Base-by-base conservation (phyloP, 2,888 invertebrate species). In the Busseola fusca region DNA sequence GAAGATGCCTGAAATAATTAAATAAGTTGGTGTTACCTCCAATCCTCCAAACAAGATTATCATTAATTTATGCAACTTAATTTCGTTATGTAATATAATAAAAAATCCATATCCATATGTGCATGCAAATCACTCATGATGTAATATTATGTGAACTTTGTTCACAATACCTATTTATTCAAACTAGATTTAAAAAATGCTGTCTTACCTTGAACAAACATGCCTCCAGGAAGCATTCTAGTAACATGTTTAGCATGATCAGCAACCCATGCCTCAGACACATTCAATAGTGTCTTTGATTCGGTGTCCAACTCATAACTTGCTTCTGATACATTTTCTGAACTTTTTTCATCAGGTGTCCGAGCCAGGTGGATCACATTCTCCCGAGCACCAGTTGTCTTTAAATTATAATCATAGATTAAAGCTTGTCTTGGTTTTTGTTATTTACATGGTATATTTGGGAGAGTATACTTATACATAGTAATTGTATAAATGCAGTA, bases 161-260 rank as follows among this genome's bases (percentile, higher is more conserved):
- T 59, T 52, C 14, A 42, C 48, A 5, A 57, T 34, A n/a, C n/a
- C n/a, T 50, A 10, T 65, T 59, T 42, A 78, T 56, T 54, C 3
- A 52, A 65, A 50, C 45, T 2, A 25, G 3, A 37, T 50, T 14
- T 40, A 3, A 57, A 56, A 65, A 45, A 64, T 42, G 10, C 30
- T 21, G 18, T 57, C 67, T 57, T 76, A 92, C 98, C 99, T 89
- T 98, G 96, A 63, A 99, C 97, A 93, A 97, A 97, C 96, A 98
- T 97, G 60, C 98, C 99, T 57, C 99, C 99, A 48, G 98, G 98
- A 76, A 99, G 94, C 98, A 99, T 98, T 92, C 98, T 97, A 3
- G 97, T 97, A 1, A 98, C 98, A 96, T 98, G 98, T 90, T 97
- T 97, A 56, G 98, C 98, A 94, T 98, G 98, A 88, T 98, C 97